Base-by-base conservation (phyloP, 64 coral and sea anemone genomes). In the Dendrophyllia cribrosa region DNA sequence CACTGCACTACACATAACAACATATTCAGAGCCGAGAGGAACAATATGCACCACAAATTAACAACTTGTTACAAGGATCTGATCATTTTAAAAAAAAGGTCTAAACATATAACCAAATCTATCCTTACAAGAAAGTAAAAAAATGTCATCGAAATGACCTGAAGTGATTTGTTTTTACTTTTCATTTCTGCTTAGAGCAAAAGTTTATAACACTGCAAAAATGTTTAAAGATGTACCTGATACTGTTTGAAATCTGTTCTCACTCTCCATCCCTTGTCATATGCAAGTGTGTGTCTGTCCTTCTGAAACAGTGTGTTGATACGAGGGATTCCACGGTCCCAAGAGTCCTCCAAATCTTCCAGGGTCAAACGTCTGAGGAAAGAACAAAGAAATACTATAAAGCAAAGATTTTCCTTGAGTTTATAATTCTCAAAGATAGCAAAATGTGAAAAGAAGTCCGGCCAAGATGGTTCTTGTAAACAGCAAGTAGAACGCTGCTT, bases 161-260 rank as follows among this genome's bases (percentile, higher is more conserved):
- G 34, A 34, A 34, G 34, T 34, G 34, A 34, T 34, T 65, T 65
- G 3, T 65, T 13, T 58, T 13, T 58, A 13, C 55, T 58, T 58
- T 9, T 58, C 13, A 58, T 34, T 34, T 34, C 34, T 34, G 34
- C 34, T 34, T 34, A n/a, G n/a, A n/a, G n/a, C n/a, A n/a, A n/a
- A n/a, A n/a, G 34, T 34, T n/a, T n/a, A n/a, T 34, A 34, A 34
- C 34, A 34, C 2, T 34, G 34, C 3, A 56, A 9, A n/a, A 75
- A 2, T 49, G 4, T 75, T 75, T 16, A 15, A 15, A 14, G 14
- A 46, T 69, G 24, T 87, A 94, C 97, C 91, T 99, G 97, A 25
- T 99, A 99, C 62, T 99, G 97, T 72, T 99, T 99, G 78, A 99
- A 99, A 77, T 99, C 97, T 74, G 97, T 99, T 75, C 97, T 96